Conservation (phyloP, 2,888 invertebrate genomes). For the Theristus sp. region DNA sequence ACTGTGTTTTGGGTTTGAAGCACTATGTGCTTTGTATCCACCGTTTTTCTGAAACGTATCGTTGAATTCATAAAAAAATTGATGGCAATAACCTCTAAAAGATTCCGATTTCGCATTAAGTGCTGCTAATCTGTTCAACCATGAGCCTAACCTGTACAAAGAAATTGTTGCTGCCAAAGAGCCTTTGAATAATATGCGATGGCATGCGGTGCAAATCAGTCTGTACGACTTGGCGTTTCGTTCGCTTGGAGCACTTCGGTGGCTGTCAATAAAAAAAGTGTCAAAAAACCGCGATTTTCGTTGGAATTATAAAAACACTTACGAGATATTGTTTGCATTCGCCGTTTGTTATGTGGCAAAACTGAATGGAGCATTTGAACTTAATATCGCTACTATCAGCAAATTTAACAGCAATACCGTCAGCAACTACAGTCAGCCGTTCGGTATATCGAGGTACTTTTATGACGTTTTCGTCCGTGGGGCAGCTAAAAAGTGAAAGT, state of each 20-base stretch:
- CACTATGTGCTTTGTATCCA: background rate
- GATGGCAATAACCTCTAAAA: background rate
- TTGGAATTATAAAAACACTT: too few relatives aligned
- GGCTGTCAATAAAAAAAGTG: background rate
- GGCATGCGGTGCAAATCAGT: background rate
- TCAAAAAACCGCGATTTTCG: too few relatives aligned
- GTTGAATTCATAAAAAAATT: background rate
- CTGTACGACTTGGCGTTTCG: background rate
- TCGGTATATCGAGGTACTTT: conserved; percentile 9
- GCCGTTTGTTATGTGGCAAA: conserved; percentile 13
- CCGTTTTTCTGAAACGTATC: background rate
- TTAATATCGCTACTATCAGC: conserved; percentile 11
- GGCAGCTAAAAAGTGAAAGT: conserved; percentile 9
- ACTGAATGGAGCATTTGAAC: conserved; percentile 10
- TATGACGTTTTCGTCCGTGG: conserved; percentile 10
- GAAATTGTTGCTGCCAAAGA: background rate
- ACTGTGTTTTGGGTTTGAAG: background rate
- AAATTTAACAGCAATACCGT: conserved; percentile 6
- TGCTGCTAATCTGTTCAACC: too few relatives aligned
- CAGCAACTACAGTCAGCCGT: conserved; percentile 6
- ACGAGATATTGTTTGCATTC: conserved; percentile 10
- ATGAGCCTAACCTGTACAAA: background rate
- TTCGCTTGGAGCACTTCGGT: too few relatives aligned
- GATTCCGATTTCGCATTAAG: background rate
- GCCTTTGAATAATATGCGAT: background rate